Evolutionary conservation across 2,113 vertebrate genomes (phyloP), one percentile per base, ranked within the genome.

Genomic region (Odocoileus hemionus): DNA sequence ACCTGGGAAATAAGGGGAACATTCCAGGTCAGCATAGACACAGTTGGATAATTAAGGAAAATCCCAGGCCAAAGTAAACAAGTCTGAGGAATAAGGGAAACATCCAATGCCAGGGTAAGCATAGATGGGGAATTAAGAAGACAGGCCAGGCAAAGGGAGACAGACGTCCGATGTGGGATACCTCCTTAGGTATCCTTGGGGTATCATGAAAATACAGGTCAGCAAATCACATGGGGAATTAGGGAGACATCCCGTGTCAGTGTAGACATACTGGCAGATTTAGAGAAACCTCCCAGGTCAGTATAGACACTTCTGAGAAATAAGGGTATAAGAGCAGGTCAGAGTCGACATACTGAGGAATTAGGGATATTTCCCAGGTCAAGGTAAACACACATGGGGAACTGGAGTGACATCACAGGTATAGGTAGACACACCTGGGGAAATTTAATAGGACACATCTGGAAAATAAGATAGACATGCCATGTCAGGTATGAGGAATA

Each of bases 101-200:
- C 57, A 47, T 14, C 58, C 39, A 23, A 2, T 19, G 43, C 45
- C 28, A 61, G 16, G 30, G 43, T 10, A 47, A 43, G 13, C 70
- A 76, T 76, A 76, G 70, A 23, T 26, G 39, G 39, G 39, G 23
- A 45, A 76, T 43, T 43, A 8, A 43, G 70, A 76, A 45, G 28
- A 47, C 12, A 23, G 13, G 43, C 58, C 85, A 9, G 43, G 58
- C 58, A 50, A 50, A 64, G 30, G 30, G 1, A 33, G 30, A 47
- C 57, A 47, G 19, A 33, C 4, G 11, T 47, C 4, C 0, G 7
- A 17, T n/a, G 30, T 64, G 30, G 15, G 19, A 28, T 2, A 30
- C 39, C 55, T 30, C 7, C 7, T 6, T 12, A 26, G 12, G 9
- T 25, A 8, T 23, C 85, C 39, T 26, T 76, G 12, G 11, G 10